Base-by-base conservation (phyloP, 2,797 vertebrate species). In the Avahi laniger region DNA sequence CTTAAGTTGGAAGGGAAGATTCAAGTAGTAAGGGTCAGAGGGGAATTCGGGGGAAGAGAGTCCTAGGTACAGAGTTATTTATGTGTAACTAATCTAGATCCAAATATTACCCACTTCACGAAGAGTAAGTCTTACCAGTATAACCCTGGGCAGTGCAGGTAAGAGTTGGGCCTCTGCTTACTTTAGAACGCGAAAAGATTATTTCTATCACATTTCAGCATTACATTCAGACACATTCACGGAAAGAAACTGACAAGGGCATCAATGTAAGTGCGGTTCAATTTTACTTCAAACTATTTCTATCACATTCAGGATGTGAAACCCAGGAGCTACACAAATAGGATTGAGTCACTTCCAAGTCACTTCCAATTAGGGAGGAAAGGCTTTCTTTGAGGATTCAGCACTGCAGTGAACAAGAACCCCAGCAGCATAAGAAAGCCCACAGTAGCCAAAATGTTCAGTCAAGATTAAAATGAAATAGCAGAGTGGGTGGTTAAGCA, bases 251-350 rank as follows among this genome's bases (percentile, higher is more conserved):
- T 18, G 63, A 76, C 10, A 14, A 5, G 54, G 46, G 12, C 69
- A 28, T 61, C 28, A 76, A 75, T 24, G 3, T 76, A 87, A 89
- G 24, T 41, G 18, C 57, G 26, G 22, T 9, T 87, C 17, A 12
- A 26, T 46, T 87, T 87, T 59, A 87, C 38, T 85, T 89, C 75
- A 76, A 92, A 85, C 15, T 35, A 80, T 87, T 89, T 80, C 65
- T 50, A 46, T 52, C 65, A 85, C 18, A 78, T 59, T 76, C 80
- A 91, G 85, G 50, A 94, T 88, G 12, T 83, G 76, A 95, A 96
- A 87, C 35, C 41, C 63, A 48, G 20, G 20, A 91, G 85, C 88
- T 73, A 78, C 20, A 70, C 72, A 96, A 75, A 85, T 26, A 22
- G 85, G 48, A 82, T 0, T 88, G 28, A 67, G 46, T 91, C 67